A percentile compares a stretch with the other conserved stretches of the same genome.
Evolutionary conservation across 1,140 invertebrate genomes (phyloP).

Genomic region (Drosophila micromelanica): DNA sequence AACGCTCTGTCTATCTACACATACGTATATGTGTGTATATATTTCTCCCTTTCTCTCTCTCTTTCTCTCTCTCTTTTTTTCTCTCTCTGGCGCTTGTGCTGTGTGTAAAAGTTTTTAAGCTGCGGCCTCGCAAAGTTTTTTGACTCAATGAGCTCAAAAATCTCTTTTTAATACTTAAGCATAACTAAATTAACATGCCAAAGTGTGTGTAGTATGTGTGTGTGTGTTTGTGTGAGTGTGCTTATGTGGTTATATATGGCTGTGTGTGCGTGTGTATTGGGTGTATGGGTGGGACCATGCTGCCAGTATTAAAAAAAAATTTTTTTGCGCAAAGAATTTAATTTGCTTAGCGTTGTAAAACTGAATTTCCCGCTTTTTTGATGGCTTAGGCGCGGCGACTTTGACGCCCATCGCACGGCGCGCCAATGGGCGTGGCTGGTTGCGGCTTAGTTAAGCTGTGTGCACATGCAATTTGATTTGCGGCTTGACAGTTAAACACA

Average conservation of each 20-base stretch:
- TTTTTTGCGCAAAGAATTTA: constrained; percentile 56
- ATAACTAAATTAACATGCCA: constrained; percentile 77
- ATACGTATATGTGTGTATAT: too few relatives aligned
- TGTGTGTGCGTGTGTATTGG: constrained; percentile 19
- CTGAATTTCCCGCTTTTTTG: constrained; percentile 40
- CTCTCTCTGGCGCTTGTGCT: constrained; percentile 3
- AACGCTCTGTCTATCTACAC: not conserved
- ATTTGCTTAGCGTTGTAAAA: constrained; percentile 54
- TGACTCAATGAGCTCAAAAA: constrained; percentile 76
- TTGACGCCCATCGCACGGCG: constrained; percentile 1
- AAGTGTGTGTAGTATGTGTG: constrained; percentile 30
- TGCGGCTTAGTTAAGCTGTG: constrained; percentile 47
- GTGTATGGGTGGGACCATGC: not conserved
- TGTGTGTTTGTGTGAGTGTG: constrained; percentile 26
- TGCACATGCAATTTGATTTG: constrained; percentile 52
- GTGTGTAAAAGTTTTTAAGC: constrained; percentile 51
- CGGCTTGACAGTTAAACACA: constrained; percentile 11
- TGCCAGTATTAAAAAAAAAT: constrained; percentile 53
- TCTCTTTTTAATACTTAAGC: constrained; percentile 78
- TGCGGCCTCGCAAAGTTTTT: constrained; percentile 60
- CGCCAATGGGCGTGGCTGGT: constrained; percentile 20
- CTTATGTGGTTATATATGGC: constrained; percentile 5
- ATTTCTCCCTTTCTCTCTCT: not conserved
- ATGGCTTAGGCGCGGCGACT: constrained; percentile 21
- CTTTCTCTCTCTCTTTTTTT: not conserved